phyloP scores from a whole-genome alignment of 1,140 invertebrate species.

The Philopotamus ludificatus region DNA sequence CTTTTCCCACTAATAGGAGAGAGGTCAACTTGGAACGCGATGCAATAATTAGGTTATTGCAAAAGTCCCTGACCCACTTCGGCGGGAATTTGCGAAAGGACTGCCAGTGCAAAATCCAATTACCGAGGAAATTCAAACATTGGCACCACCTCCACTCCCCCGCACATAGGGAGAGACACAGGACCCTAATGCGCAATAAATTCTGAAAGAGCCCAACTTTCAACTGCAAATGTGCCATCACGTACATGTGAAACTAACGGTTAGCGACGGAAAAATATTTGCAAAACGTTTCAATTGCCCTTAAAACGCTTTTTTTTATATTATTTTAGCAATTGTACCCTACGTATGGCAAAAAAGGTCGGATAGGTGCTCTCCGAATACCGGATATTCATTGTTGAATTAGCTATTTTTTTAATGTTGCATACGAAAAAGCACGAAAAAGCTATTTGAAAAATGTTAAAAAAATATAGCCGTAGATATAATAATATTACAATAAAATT shows the following conservation, averaged over 20 bases:
- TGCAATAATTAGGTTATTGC: background rate
- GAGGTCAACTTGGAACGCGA: background rate
- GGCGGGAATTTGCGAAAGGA: background rate
- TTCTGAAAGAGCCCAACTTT: conserved; percentile 20
- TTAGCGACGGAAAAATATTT: background rate
- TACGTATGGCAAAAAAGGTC: too few relatives aligned
- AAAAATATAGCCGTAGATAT: too few relatives aligned
- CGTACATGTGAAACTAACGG: background rate
- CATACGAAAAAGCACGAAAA: too few relatives aligned
- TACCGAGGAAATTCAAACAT: conserved; percentile 20
- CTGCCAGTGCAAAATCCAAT: conserved; percentile 9
- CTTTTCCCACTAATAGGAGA: too few relatives aligned
- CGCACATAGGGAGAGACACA: background rate
- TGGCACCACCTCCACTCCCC: background rate
- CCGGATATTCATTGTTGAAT: too few relatives aligned
- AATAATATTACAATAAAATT: too few relatives aligned
- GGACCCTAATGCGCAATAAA: conserved; percentile 23
- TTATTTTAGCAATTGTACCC: too few relatives aligned
- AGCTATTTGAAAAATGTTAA: too few relatives aligned
- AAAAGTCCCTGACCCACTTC: conserved; percentile 9
- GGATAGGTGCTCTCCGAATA: too few relatives aligned
- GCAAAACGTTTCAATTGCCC: background rate
- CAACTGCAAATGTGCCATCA: conserved; percentile 20
- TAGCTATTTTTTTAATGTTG: too few relatives aligned
- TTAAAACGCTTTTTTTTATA: too few relatives aligned